Conservation (phyloP, 2,113 vertebrate species). For the Elephas maximus region DNA sequence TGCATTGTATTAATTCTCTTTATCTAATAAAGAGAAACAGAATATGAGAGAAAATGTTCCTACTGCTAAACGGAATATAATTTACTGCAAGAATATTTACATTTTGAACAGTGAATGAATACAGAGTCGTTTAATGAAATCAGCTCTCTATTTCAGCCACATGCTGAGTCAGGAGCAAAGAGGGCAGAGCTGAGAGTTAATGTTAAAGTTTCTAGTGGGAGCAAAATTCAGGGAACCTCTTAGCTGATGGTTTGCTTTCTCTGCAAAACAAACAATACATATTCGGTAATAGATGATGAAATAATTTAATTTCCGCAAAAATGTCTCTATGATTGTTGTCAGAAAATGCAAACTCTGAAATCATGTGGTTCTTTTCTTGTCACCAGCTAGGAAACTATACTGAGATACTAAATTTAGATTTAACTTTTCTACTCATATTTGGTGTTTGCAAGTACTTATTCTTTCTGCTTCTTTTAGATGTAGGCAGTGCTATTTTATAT, state of each 20-base stretch:
- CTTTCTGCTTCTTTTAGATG: slow-evolving; percentile 15
- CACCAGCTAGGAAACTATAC: neutral
- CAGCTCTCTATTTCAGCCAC: neutral
- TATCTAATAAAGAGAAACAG: slow-evolving; percentile 41
- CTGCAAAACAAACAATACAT: neutral
- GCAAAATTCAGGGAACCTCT: neutral
- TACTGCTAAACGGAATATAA: slow-evolving; percentile 44
- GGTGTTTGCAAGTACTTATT: slow-evolving; percentile 44
- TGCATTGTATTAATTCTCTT: slow-evolving; percentile 20
- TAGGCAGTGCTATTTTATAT: slow-evolving; percentile 43
- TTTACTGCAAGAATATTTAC: neutral
- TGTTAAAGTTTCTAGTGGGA: neutral
- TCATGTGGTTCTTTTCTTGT: slow-evolving; percentile 3
- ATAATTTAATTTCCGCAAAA: neutral
- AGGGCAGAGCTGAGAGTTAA: neutral
- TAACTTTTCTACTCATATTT: neutral
- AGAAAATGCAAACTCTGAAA: slow-evolving; percentile 43
- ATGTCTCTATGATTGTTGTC: neutral
- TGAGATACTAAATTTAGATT: slow-evolving; percentile 18
- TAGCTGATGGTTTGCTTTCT: neutral
- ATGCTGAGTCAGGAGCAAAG: neutral
- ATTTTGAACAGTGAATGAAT: neutral
- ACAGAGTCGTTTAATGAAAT: neutral
- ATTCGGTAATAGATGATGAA: slow-evolving; percentile 13
- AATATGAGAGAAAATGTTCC: neutral